These are phyloP conservation scores for Drosophila nikananu DNA, from an alignment of 1,140 invertebrate genomes.

Conservation along the genomic window DNA sequence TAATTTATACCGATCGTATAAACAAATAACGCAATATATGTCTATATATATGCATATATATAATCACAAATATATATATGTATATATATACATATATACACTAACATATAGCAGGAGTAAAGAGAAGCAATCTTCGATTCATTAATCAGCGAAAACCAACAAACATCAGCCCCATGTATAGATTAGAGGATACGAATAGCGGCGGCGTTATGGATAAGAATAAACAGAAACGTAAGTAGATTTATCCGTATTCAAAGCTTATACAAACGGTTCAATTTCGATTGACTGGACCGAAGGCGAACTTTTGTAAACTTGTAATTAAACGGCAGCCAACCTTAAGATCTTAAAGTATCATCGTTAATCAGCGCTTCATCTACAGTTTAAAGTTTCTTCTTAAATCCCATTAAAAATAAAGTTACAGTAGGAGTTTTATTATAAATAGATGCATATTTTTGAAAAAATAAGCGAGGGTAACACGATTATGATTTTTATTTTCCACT, in stretches of 20 bases:
- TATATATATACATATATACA: constrained; percentile 47
- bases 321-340: too few species aligned
- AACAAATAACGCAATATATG: constrained; percentile 67
- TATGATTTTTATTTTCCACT: background rate
- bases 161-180: constrained; percentile 80
- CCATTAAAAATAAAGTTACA: too few species aligned
- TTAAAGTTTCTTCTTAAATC: too few species aligned
- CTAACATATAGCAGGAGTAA: constrained; percentile 34
- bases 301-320: too few species aligned
- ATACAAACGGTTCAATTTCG: background rate
- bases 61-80: constrained; percentile 31
- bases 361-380: too few species aligned
- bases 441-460: too few species aligned
- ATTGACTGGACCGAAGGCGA: background rate
- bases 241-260: background rate
- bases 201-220: constrained; percentile 84
- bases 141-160: constrained; percentile 55
- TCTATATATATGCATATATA: constrained; percentile 30
- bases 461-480: too few species aligned
- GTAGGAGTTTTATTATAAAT: too few species aligned
- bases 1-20: constrained; percentile 43
- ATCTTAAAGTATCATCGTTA: too few species aligned
- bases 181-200: constrained; percentile 84
- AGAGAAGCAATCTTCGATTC: constrained; percentile 37
- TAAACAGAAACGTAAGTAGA: constrained; percentile 83